Evolutionary conservation across 1,140 invertebrate genomes (phyloP).

Genomic region (Micrasema longulum): DNA sequence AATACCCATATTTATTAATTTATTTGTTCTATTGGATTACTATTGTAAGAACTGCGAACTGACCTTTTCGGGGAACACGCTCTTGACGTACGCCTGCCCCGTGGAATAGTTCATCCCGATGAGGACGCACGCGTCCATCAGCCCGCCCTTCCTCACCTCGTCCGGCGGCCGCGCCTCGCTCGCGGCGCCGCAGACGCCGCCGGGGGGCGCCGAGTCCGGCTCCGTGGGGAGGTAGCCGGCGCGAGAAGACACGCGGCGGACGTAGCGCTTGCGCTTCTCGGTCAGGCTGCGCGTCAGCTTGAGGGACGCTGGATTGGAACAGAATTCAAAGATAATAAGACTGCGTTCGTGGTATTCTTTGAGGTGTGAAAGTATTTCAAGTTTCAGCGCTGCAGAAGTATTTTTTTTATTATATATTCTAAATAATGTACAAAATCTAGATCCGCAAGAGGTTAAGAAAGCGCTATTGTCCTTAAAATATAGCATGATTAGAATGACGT

Average conservation of each 20-base stretch:
- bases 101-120: slow-evolving; percentile 74
- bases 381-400: too few relatives aligned
- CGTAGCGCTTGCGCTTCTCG: slow-evolving; percentile 73
- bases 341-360: too few relatives aligned
- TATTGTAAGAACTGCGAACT: too few relatives aligned
- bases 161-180: slow-evolving; percentile 56
- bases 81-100: slow-evolving; percentile 73
- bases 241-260: slow-evolving; percentile 68
- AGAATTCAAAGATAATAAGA: too few relatives aligned
- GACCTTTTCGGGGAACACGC: slow-evolving; percentile 74
- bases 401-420: too few relatives aligned
- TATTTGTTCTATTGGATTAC: too few relatives aligned
- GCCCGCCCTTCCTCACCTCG: slow-evolving; percentile 59
- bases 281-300: slow-evolving; percentile 67
- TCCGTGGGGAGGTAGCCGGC: slow-evolving; percentile 55
- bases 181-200: neutral
- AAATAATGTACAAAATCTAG: too few relatives aligned
- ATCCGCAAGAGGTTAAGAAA: too few relatives aligned
- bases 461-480: too few relatives aligned
- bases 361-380: too few relatives aligned
- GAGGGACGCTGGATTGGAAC: slow-evolving; percentile 64
- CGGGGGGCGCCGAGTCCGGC: neutral
- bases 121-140: slow-evolving; percentile 75
- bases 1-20: too few relatives aligned
- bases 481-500: too few relatives aligned